These are phyloP conservation scores for Odontothrips loti DNA, from an alignment of 2,888 invertebrate species.

Conservation along the genomic window DNA sequence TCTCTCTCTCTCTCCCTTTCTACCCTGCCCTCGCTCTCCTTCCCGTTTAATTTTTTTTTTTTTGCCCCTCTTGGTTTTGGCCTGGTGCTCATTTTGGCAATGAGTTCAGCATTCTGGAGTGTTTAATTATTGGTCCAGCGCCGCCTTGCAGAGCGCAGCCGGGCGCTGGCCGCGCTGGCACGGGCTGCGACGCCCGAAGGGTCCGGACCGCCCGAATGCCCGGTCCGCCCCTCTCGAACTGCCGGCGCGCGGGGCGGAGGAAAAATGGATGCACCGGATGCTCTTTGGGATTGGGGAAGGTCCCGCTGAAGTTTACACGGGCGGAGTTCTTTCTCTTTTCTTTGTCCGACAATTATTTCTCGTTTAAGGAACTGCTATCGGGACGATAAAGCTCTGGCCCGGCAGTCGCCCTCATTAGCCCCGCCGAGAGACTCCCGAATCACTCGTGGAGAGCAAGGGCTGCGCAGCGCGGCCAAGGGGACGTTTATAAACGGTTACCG, in stretches of 20 bases:
- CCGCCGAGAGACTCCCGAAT: background rate
- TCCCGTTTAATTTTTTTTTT: background rate
- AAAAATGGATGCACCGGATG: background rate
- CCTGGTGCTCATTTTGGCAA: conserved; percentile 10
- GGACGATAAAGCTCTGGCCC: background rate
- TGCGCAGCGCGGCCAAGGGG: too few species aligned
- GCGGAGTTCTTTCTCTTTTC: background rate
- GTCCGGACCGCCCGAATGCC: too few species aligned
- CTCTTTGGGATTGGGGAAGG: background rate
- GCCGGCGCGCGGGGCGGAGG: too few species aligned
- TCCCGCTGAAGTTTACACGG: too few species aligned
- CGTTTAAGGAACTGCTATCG: background rate
- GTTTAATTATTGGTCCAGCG: background rate
- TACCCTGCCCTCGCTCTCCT: background rate
- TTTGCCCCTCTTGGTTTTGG: background rate
- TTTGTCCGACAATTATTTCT: background rate
- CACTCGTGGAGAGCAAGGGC: background rate
- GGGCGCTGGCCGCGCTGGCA: too few species aligned
- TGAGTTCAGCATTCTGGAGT: background rate
- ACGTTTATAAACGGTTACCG: too few species aligned
- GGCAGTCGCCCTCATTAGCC: background rate
- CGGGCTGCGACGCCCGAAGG: too few species aligned
- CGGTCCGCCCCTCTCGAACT: too few species aligned
- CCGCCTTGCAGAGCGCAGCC: background rate
- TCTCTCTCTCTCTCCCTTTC: too few species aligned